Evolutionary conservation across 1,140 invertebrate species (phyloP).

Genomic region (Achatina immaculata): DNA sequence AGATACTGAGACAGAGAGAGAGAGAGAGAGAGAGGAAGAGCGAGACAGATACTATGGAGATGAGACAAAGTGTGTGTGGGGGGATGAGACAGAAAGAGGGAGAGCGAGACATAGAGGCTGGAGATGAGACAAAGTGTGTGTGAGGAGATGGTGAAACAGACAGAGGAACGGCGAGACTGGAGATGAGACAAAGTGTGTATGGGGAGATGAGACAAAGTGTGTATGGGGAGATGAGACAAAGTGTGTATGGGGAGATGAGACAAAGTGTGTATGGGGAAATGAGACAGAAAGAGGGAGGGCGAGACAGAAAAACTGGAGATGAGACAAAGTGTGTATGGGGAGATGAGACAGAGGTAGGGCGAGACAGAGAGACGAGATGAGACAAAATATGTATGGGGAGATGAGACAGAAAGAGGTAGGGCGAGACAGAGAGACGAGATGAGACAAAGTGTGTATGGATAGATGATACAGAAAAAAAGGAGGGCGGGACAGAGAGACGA

Average conservation of each 20-base stretch:
- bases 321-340: too few species aligned
- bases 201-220: neutral
- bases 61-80: neutral
- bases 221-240: neutral
- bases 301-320: neutral
- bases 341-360: too few species aligned
- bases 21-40: conserved; percentile 26
- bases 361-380: too few species aligned
- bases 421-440: too few species aligned
- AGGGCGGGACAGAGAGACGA: too few species aligned
- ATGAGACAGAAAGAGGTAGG: too few species aligned
- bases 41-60: neutral
- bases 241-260: neutral
- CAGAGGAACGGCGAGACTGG: neutral
- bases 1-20: neutral
- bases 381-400: neutral
- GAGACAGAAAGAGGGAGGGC: neutral
- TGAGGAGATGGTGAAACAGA: neutral
- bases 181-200: neutral
- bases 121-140: neutral
- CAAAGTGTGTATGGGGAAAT: neutral
- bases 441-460: too few species aligned
- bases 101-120: neutral
- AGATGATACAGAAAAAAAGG: too few species aligned
- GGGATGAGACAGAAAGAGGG: neutral